These are phyloP conservation scores for Copidosoma floridanum DNA, from an alignment of 1,140 invertebrate species.

Conservation along the genomic window DNA sequence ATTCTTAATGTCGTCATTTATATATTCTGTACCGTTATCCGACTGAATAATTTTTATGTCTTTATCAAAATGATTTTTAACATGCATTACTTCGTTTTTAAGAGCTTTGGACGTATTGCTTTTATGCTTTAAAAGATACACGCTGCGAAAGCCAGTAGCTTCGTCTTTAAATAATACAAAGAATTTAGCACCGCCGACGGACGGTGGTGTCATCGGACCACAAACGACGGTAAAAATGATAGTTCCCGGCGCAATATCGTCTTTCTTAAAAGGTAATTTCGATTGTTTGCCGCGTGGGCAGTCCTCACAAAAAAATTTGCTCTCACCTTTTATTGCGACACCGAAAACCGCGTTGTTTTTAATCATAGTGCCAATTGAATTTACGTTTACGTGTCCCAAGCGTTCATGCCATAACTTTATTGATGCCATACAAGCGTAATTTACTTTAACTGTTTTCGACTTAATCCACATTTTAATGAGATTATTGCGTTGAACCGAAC, in stretches of 20 bases:
- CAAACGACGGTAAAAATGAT: constrained; percentile 48
- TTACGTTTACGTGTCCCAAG: not conserved
- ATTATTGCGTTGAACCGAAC: not conserved
- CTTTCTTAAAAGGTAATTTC: constrained; percentile 27
- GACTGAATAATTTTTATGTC: not conserved
- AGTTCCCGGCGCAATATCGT: constrained; percentile 36
- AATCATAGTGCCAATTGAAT: not conserved
- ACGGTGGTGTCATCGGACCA: constrained; percentile 45
- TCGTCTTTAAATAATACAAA: constrained; percentile 55
- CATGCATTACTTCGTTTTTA: constrained; percentile 50
- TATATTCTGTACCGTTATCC: not conserved
- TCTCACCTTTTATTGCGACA: constrained; percentile 3
- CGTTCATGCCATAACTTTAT: not conserved
- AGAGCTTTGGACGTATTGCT: constrained; percentile 34
- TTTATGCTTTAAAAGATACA: constrained; percentile 41
- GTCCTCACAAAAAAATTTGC: constrained; percentile 39
- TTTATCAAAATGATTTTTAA: constrained; percentile 35
- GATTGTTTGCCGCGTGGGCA: constrained; percentile 35
- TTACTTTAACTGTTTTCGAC: not conserved
- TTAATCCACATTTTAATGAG: constrained; percentile 14
- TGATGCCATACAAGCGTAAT: not conserved
- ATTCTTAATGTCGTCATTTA: not conserved
- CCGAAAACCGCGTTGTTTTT: not conserved
- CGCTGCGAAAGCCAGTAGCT: constrained; percentile 30
- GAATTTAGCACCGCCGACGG: constrained; percentile 46